phyloP scores from a whole-genome alignment of 2,797 vertebrate species.

The Oreonectes daqikongensis region DNA sequence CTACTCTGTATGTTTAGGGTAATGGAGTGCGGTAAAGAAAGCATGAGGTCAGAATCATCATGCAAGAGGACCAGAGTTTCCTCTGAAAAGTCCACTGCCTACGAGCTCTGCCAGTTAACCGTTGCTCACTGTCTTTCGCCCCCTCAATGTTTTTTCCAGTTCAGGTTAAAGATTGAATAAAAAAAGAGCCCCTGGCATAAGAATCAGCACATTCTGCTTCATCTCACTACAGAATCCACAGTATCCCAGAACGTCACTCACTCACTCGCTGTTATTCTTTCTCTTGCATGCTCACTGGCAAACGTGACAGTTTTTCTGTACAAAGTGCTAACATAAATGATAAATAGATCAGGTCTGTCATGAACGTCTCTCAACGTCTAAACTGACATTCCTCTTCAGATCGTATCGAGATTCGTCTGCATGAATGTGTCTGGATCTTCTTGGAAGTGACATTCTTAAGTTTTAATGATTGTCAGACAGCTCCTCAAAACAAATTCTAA shows the following conservation, averaged over 20 bases:
- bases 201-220: slow-evolving; percentile 18
- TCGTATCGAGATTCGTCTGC: slow-evolving; percentile 13
- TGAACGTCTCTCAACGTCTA: slow-evolving; percentile 11
- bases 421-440: background rate
- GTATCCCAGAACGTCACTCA: slow-evolving; percentile 13
- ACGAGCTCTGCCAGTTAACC: slow-evolving; percentile 60
- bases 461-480: background rate
- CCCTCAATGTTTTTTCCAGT: slow-evolving; percentile 17
- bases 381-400: slow-evolving; percentile 33
- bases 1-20: slow-evolving; percentile 15
- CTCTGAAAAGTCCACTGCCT: slow-evolving; percentile 61
- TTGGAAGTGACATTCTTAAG: background rate
- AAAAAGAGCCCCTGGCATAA: slow-evolving; percentile 23
- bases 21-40: slow-evolving; percentile 45
- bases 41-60: slow-evolving; percentile 44
- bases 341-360: slow-evolving; percentile 21
- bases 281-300: slow-evolving; percentile 25
- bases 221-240: background rate
- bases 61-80: slow-evolving; percentile 70
- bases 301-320: slow-evolving; percentile 16
- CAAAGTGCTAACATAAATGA: slow-evolving; percentile 27
- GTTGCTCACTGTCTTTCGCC: slow-evolving; percentile 15
- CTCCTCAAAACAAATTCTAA: slow-evolving; percentile 18
- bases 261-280: background rate
- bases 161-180: slow-evolving; percentile 26